Base-by-base conservation (phyloP, 2,888 invertebrate genomes). In the Volucella zonaria region DNA sequence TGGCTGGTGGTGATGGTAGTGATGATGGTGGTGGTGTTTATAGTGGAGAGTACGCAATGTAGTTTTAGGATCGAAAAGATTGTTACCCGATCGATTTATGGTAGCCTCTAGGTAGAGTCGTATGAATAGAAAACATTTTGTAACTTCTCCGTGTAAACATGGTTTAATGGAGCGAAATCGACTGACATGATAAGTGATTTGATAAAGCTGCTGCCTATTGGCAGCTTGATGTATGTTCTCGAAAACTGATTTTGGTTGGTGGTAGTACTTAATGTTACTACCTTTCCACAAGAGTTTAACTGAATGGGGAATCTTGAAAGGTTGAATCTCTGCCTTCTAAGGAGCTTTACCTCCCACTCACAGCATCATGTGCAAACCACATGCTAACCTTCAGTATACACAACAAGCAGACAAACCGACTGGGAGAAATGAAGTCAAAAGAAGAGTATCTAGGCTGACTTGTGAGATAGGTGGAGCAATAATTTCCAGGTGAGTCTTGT, bases 111-210 rank as follows among this genome's bases (percentile, higher is more conserved):
- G 59, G 66, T 51, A 59, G 12, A 78, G 78, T 52, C 59, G 71
- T 64, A 45, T 45, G 11, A 31, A 31, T 31, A 31, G 31, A 31
- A 67, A 74, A 67, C 12, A 74, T 80, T 74, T 74, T 74, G 80
- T 68, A 80, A 74, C 51, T 43, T 58, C 31, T 31, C 56, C 51
- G 58, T 64, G 80, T 80, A 62, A 80, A 80, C 80, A 75, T 80
- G 74, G 80, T 62, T 75, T 80, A 80, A 80, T 75, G 62, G 80
- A 56, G 49, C 62, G 54, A 62, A 74, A 23, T 73, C 67, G 56
- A 52, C 68, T 67, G 80, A 62, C 54, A 67, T 51, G 74, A 43
- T 61, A 62, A 74, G 49, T 49, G 51, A n/a, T 75, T 40, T 68
- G 74, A 64, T 68, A 62, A 75, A 74, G 14, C 40, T n/a, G n/a